Base-by-base conservation (phyloP, 1,140 invertebrate genomes). In the Hylyphantes graminicola region DNA sequence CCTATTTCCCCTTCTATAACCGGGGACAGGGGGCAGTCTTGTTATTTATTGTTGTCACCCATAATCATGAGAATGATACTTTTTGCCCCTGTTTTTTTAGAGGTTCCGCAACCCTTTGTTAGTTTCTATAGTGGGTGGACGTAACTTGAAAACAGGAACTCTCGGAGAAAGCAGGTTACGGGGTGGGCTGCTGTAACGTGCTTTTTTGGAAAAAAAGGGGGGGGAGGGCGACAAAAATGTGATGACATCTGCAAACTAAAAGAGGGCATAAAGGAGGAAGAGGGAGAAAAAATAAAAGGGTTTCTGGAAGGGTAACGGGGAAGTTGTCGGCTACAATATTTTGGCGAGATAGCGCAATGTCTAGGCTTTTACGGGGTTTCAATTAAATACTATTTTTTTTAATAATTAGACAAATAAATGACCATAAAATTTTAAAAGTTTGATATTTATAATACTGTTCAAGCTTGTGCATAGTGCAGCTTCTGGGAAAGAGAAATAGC, bases 1-100 rank as follows among this genome's bases (percentile, higher is more conserved):
- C 35, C 74, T 76, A n/a, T 64, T 76, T 76, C 74, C 57, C 21
- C 21, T 61, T 48, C 54, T 12, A 57, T 67, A 63, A 70, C 12
- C 21, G 77, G 35, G 35, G 35, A 35, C 35, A 35, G 35, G 35
- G 35, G 59, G 35, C 65, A 17, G 65, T 53, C 65, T 59, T 67
- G 77, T 80, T 80, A 73, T 81, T 81, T 81, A 81, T 81, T 81
- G 68, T 81, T 81, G 68, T 78, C 76, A 48, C 17, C 78, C 54
- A 35, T 73, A 73, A 72, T 81, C 79, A 81, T 21, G 15, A 51
- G 55, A 73, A 73, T 81, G 79, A 81, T 81, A 81, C 79, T 73
- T 78, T 78, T 78, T 55, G 35, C 68, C 57, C 21, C 50, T 81
- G 79, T 81, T 81, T 81, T 81, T 81, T 81, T 81, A 81, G 68